Evolutionary conservation across 2,888 invertebrate genomes (phyloP), one percentile per base, ranked within the genome.

Genomic region (Pristionchus japonicus): DNA sequence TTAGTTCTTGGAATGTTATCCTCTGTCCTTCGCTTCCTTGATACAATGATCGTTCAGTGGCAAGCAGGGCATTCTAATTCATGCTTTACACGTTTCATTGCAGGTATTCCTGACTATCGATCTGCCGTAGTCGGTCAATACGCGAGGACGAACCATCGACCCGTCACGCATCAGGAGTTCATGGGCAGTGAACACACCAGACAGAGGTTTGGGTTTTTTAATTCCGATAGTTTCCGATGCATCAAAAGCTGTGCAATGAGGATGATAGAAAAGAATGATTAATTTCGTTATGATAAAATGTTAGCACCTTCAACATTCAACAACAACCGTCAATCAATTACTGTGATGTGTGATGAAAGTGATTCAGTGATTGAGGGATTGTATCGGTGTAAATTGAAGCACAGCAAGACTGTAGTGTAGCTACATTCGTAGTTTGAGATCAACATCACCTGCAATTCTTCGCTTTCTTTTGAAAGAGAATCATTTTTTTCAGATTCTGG

Each of bases 161-260:
- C 98, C 0, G 96, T 98, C 47, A 96, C 97, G 91, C 97, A 97
- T 94, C 96, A 96, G 95, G 97, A 98, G 90, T 98, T 98, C 95
- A 95, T 96, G 80, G 94, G 93, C 34, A 93, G 93, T 89, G 95
- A 93, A 15, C 88, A 88, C 11, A 89, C 88, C 85, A 88, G 92
- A 47, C 87, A 90, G 80, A 89, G 92, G 93, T 92, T 31, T 20
- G 11, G 61, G 52, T 52, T 31, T 31, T 27, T 52, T 13, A 13
- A 37, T 37, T 37, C 6, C 13, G 23, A 31, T 27, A 0, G 52
- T 23, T n/a, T 34, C 13, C 9, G 64, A 23, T 7, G 34, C 4
- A 17, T n/a, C n/a, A n/a, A n/a, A n/a, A n/a, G n/a, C n/a, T n/a
- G n/a, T n/a, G n/a, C n/a, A n/a, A n/a, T n/a, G n/a, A n/a, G n/a